These are phyloP conservation scores for Cydia strobilella DNA, from an alignment of 1,140 invertebrate species.

Conservation along the genomic window DNA sequence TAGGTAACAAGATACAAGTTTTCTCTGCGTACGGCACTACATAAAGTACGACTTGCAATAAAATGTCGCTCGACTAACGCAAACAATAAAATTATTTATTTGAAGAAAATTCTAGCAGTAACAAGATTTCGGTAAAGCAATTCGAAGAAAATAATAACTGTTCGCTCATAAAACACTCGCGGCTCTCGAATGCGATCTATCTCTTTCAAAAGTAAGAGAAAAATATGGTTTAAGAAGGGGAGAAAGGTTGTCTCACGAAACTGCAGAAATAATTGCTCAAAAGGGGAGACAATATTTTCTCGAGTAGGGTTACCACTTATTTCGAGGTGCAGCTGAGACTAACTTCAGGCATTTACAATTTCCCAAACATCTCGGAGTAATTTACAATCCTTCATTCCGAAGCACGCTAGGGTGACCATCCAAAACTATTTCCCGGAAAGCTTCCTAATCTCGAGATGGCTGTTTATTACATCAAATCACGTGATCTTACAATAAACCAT, in stretches of 20 bases:
- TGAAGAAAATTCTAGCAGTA: constrained; percentile 4
- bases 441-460: constrained; percentile 58
- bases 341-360: constrained; percentile 23
- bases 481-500: constrained; percentile 76
- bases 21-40: background rate
- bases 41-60: constrained; percentile 20
- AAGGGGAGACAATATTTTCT: constrained; percentile 31
- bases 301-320: constrained; percentile 30
- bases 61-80: constrained; percentile 12
- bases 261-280: constrained; percentile 30
- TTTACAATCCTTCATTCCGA: constrained; percentile 62
- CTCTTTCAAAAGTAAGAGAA: constrained; percentile 32
- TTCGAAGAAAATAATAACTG: constrained; percentile 24
- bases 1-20: constrained; percentile 25
- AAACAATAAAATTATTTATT: constrained; percentile 30
- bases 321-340: constrained; percentile 13
- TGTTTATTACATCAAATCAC: constrained; percentile 74
- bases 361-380: constrained; percentile 38
- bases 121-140: constrained; percentile 21
- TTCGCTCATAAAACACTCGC: constrained; percentile 24
- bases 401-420: constrained; percentile 55
- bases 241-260: constrained; percentile 18
- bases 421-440: constrained; percentile 71
- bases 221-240: constrained; percentile 32
- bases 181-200: constrained; percentile 26